Percentiles rank a stretch among this genome's conserved stretches.
These are phyloP conservation scores for Chaenodraco wilsoni DNA, from an alignment of 2,797 vertebrate species.

Conservation along the genomic window DNA sequence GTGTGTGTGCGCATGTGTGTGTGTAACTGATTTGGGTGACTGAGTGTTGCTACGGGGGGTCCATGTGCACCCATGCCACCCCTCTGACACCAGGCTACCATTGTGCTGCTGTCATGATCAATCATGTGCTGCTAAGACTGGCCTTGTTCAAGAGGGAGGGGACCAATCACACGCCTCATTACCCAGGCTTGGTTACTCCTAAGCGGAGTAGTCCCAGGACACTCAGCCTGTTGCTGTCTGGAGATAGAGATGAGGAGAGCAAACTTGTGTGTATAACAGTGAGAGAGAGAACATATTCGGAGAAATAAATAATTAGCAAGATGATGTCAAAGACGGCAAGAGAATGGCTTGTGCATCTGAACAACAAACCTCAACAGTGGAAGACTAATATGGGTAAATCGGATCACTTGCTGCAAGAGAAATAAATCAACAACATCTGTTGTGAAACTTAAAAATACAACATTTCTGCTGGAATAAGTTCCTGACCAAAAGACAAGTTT, in stretches of 20 bases:
- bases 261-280: conserved; percentile 25
- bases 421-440: not conserved
- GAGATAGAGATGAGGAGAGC: conserved; percentile 33
- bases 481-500: not conserved
- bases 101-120: conserved; percentile 87
- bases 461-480: not conserved
- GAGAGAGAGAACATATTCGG: not conserved
- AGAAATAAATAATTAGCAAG: not conserved
- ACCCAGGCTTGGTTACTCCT: conserved; percentile 86
- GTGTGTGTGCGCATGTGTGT: conserved; percentile 35
- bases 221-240: conserved; percentile 83
- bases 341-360: conserved; percentile 3
- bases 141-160: conserved; percentile 84
- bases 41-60: conserved; percentile 57
- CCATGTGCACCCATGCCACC: conserved; percentile 69
- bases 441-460: not conserved
- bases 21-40: conserved; percentile 49
- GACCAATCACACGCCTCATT: conserved; percentile 89
- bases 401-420: not conserved
- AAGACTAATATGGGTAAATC: not conserved
- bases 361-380: not conserved
- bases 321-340: not conserved
- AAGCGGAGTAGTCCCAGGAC: conserved; percentile 72
- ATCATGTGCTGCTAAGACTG: conserved; percentile 82
- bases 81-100: conserved; percentile 80